Evolutionary conservation across 2,797 vertebrate genomes (phyloP).

Genomic region (Cirrhinus molitorella): DNA sequence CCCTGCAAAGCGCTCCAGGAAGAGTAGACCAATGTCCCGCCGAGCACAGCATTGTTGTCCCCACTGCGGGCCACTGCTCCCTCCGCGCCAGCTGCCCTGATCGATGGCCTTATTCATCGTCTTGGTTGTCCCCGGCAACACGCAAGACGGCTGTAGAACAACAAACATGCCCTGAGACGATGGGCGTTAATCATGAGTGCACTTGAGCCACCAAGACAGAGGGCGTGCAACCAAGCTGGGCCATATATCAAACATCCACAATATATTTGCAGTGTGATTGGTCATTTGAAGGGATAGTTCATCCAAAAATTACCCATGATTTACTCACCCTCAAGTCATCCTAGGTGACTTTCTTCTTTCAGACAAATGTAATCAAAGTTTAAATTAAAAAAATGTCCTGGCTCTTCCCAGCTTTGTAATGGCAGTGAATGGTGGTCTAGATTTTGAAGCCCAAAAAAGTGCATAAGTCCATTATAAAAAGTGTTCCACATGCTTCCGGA

Average conservation of each 20-base stretch:
- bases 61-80: slow-evolving; percentile 55
- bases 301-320: too few relatives aligned
- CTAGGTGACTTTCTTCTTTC: too few relatives aligned
- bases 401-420: too few relatives aligned
- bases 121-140: slow-evolving; percentile 74
- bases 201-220: neutral
- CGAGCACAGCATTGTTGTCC: slow-evolving; percentile 80
- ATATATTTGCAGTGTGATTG: neutral
- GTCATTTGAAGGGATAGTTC: neutral
- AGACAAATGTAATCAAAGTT: too few relatives aligned
- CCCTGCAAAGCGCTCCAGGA: slow-evolving; percentile 75
- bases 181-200: neutral
- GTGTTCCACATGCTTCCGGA: too few relatives aligned
- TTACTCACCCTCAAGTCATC: too few relatives aligned
- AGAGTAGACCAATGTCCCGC: slow-evolving; percentile 78
- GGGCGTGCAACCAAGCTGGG: neutral
- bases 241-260: neutral
- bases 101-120: slow-evolving; percentile 65
- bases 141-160: slow-evolving; percentile 55
- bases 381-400: too few relatives aligned
- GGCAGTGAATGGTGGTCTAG: too few relatives aligned
- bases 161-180: slow-evolving; percentile 59
- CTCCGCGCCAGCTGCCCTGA: slow-evolving; percentile 67
- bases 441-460: too few relatives aligned
- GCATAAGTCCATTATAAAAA: too few relatives aligned